Conservation (phyloP, 1,140 invertebrate species). For the Heliothis subflexa region DNA sequence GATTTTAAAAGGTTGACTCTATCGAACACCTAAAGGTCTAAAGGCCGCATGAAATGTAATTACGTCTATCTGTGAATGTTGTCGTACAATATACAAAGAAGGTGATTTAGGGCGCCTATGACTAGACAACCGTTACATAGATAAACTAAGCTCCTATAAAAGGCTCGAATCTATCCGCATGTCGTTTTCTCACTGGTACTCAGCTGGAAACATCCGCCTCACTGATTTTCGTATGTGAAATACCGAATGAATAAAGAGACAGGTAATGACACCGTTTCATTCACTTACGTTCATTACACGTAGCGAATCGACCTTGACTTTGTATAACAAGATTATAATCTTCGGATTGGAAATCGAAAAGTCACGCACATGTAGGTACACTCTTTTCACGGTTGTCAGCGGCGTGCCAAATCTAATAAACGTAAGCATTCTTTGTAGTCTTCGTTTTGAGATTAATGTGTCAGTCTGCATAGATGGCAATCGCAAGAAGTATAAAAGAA, state of each 20-base stretch:
- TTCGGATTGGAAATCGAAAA: constrained; percentile 68
- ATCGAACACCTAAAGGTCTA: not conserved
- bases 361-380: constrained; percentile 68
- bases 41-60: not conserved
- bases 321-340: constrained; percentile 64
- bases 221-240: constrained; percentile 17
- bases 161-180: constrained; percentile 23
- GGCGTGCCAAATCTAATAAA: constrained; percentile 68
- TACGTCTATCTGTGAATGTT: constrained; percentile 13
- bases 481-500: constrained; percentile 46
- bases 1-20: not conserved
- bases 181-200: constrained; percentile 3
- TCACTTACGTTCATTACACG: constrained; percentile 42
- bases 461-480: constrained; percentile 53
- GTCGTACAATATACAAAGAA: constrained; percentile 5
- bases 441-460: constrained; percentile 68
- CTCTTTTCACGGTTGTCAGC: constrained; percentile 66
- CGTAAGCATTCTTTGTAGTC: constrained; percentile 55
- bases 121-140: constrained; percentile 33
- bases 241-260: constrained; percentile 29
- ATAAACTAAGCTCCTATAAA: constrained; percentile 20
- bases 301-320: constrained; percentile 64
- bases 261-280: constrained; percentile 47
- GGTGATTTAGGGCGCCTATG: constrained; percentile 44
- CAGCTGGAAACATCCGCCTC: constrained; percentile 21